Conservation (phyloP, 2,888 invertebrate species). For the Agrypnus murinus region DNA sequence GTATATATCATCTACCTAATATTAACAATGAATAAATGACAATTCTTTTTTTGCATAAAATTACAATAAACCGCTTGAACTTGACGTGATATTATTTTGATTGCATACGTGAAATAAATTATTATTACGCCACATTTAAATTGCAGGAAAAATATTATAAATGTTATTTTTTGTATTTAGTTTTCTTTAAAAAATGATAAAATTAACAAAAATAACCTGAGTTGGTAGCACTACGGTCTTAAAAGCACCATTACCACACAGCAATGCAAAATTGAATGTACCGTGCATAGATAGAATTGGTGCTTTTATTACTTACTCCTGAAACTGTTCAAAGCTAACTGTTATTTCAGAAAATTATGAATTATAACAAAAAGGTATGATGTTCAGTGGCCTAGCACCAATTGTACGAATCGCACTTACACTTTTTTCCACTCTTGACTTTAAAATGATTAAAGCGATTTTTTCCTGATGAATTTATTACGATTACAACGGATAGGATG, state of each 20-base stretch:
- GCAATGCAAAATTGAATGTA: conserved; percentile 38
- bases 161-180: too few species aligned
- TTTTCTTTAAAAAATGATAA: too few species aligned
- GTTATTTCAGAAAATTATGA: conserved; percentile 43
- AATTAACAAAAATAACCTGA: too few species aligned
- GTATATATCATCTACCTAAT: too few species aligned
- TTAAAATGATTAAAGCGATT: neutral
- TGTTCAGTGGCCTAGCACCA: conserved; percentile 24
- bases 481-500: neutral
- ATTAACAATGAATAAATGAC: too few species aligned
- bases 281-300: conserved; percentile 8
- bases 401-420: conserved; percentile 3
- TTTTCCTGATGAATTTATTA: too few species aligned
- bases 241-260: too few species aligned
- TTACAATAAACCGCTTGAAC: conserved; percentile 2
- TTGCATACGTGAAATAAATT: neutral
- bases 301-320: conserved; percentile 46
- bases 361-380: conserved; percentile 20
- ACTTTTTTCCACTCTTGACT: neutral
- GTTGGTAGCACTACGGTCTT: too few species aligned
- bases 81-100: conserved; percentile 3
- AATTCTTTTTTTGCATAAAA: conserved; percentile 20
- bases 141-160: too few species aligned
- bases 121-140: too few species aligned
- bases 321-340: conserved; percentile 39